These are phyloP conservation scores for Chondrosia reniformis DNA, from an alignment of 37 sponge, comb jelly and placozoan species.

Conservation along the genomic window DNA sequence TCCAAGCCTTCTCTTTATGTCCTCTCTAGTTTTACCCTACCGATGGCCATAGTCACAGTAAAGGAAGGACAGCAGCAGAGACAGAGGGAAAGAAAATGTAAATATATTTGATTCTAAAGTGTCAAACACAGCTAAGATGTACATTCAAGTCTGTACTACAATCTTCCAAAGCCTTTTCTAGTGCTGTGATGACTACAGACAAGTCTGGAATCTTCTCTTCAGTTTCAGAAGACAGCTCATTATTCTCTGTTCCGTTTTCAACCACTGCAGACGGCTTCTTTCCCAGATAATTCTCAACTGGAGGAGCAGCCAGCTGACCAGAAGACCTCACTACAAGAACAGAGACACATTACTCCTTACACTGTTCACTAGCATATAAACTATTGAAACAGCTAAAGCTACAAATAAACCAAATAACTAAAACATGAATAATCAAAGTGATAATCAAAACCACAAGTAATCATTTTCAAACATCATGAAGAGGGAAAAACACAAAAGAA, in stretches of 20 bases:
- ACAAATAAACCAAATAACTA: too few relatives aligned
- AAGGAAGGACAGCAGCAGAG: neutral
- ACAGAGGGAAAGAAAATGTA: neutral
- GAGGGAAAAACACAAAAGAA: too few relatives aligned
- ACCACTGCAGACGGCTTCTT: neutral
- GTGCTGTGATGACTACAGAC: neutral
- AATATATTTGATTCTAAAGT: neutral
- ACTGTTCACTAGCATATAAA: too few relatives aligned
- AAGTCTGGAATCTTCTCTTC: neutral
- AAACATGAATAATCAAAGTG: too few relatives aligned
- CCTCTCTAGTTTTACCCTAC: slow-evolving; percentile 15
- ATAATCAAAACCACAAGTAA: too few relatives aligned
- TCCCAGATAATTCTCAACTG: slow-evolving; percentile 1
- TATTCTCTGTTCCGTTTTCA: neutral
- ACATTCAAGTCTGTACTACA: neutral
- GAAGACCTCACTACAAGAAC: too few relatives aligned
- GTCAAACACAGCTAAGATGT: neutral
- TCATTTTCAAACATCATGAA: too few relatives aligned
- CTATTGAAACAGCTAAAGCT: too few relatives aligned
- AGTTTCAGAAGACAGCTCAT: neutral
- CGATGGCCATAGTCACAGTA: neutral
- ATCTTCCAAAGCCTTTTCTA: neutral
- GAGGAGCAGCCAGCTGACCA: too few relatives aligned
- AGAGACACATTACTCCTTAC: too few relatives aligned
- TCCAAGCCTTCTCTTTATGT: slow-evolving; percentile 21